Base-by-base conservation (phyloP, 1,140 invertebrate genomes). In the Cyclina sinensis region DNA sequence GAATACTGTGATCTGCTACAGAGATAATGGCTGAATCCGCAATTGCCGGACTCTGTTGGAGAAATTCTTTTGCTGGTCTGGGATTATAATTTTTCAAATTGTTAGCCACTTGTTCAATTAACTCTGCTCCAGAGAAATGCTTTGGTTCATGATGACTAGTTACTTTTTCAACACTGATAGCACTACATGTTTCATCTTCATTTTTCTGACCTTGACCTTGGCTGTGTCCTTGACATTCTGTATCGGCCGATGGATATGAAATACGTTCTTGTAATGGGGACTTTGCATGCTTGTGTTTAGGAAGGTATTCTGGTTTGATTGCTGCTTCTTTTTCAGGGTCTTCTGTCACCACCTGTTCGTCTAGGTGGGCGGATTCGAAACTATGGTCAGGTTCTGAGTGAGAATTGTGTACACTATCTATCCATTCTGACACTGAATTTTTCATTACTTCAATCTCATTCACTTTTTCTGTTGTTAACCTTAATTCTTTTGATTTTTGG, bases 381-480 rank as follows among this genome's bases (percentile, higher is more conserved):
- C 65, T 78, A 24, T 51, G 54, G 5, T 86, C 84, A 27, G 73
- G 70, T 12, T 78, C 39, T 24, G 85, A 54, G 80, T 87, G 54
- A 48, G 85, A 39, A 70, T 87, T 76, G 14, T 87, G 54, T 24
- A 87, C 76, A 79, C 59, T 87, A 37, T 87, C 76, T 35, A 87
- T 87, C 85, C 85, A 87, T 37, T 87, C 85, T 24, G 85, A 80
- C 9, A 87, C 85, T 24, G 85, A 87, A 87, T 87, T 87, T 24
- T 87, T 87, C 62, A 87, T 21, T 5, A 79, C 85, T 80, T 79
- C 74, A 27, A 87, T 87, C 46, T 87, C 85, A 79, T 57, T 79
- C 12, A 87, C 85, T 68, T 87, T 87, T 21, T 79, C 85, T n/a
- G 85, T 87, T 30, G 85, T 87, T 32, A 87, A 24, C 39, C 76